Base-by-base conservation (phyloP, 2,797 vertebrate species). In the Chromobotia macracanthus region DNA sequence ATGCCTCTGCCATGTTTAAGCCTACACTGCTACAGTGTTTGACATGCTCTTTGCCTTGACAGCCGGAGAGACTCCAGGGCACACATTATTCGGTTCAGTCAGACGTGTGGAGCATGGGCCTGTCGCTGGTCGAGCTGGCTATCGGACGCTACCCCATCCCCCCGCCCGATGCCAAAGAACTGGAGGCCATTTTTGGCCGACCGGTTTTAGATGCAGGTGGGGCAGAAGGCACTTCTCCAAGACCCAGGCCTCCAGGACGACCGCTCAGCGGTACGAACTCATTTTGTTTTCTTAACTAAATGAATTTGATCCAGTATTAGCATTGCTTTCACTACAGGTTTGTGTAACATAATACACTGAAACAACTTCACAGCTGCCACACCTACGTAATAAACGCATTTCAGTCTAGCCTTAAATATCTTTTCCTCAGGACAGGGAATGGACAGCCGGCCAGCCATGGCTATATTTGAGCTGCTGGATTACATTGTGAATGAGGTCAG, bases 61-160 rank as follows among this genome's bases (percentile, higher is more conserved):
- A 99, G 97, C 97, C 97, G 25, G 97, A 99, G 92, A 95, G 97
- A 87, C 91, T 98, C 92, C 97, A 98, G 91, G 97, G 97, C 90
- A 99, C 97, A 11, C 96, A 98, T 91, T 99, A 98, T 88, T 98
- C 97, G 0, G 97, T 99, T 88, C 97, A 99, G 93, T 99, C 97
- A 0, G 97, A 98, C 91, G 96, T 99, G 88, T 99, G 97, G 97
- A 99, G 97, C 91, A 98, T 99, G 97, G 97, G 97, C 77, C 93
- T 99, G 91, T 99, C 97, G 2, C 88, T 99, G 86, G 97, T 99
- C 89, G 97, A 99, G 91, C 92, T 99, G 91, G 95, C 96, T 1
- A 95, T 99, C 6, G 97, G 97, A 81, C 95, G 97, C 89, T 97
- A 96, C 87, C 97, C 97, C 87, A 99, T 99, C 87, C 97, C 97